Conservation (phyloP, 2,888 invertebrate genomes). For the Melolontha melolontha region DNA sequence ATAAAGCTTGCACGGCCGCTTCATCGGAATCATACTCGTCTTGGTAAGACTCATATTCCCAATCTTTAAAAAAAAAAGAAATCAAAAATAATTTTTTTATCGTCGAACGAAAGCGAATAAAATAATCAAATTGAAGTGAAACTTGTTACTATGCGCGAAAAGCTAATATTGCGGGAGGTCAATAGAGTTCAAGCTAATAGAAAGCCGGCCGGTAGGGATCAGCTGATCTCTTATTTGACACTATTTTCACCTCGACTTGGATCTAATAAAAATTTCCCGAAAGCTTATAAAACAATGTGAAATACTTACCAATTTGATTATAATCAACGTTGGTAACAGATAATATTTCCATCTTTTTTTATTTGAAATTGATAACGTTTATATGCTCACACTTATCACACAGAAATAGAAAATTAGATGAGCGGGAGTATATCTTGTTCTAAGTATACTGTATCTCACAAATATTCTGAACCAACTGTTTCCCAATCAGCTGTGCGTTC, state of each 20-base stretch:
- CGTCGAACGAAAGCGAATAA: neutral
- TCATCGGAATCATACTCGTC: conserved; percentile 52
- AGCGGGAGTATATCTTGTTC: neutral
- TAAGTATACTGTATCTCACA: neutral
- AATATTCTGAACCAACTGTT: conserved; percentile 36
- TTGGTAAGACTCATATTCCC: conserved; percentile 42
- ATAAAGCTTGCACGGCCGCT: conserved; percentile 76
- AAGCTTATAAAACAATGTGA: neutral
- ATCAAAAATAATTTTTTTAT: neutral
- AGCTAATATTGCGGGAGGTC: conserved; percentile 10
- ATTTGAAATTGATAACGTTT: neutral
- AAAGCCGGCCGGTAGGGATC: conserved; percentile 24
- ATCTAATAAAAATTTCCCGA: no score
- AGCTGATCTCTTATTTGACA: conserved; percentile 6
- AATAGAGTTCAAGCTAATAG: conserved; percentile 28
- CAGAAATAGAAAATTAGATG: conserved; percentile 6
- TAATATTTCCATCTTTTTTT: conserved; percentile 35
- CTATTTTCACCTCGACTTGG: conserved; percentile 16
- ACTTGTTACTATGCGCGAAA: conserved; percentile 25
- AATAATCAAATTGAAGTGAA: conserved; percentile 17
- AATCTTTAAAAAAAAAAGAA: conserved; percentile 34
- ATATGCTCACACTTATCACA: conserved; percentile 1
- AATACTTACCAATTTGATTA: conserved; percentile 33
- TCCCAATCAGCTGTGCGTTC: conserved; percentile 25
- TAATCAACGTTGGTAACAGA: conserved; percentile 36